Percentiles rank a stretch among this genome's conserved stretches.
Evolutionary conservation across 2,888 invertebrate species (phyloP).

Genomic region (Thecophora atra): DNA sequence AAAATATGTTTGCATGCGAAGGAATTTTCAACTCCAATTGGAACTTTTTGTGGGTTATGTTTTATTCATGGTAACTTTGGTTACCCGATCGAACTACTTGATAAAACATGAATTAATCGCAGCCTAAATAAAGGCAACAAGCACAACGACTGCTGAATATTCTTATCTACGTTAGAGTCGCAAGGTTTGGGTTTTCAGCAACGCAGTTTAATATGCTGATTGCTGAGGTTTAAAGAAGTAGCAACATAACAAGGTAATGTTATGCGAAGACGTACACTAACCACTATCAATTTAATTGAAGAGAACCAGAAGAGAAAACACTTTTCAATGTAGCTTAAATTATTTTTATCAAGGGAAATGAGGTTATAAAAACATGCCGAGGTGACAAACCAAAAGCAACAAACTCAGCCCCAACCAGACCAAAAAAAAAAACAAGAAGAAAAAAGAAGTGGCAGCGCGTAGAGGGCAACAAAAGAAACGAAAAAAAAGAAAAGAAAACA

Average conservation of each 20-base stretch:
- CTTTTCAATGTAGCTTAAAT: background rate
- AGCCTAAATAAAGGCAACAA: conserved; percentile 24
- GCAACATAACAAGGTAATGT: background rate
- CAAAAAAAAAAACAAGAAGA: conserved; percentile 34
- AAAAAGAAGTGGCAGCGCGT: conserved; percentile 19
- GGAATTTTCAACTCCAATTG: background rate
- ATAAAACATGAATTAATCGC: conserved; percentile 29
- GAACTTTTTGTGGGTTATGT: conserved; percentile 4
- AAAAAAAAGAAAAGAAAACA: conserved; percentile 15
- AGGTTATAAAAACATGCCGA: background rate
- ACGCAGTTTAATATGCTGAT: no score
- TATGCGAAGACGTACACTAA: background rate
- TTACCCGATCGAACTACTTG: background rate
- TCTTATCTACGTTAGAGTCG: conserved; percentile 22
- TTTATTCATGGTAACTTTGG: background rate
- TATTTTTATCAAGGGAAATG: background rate
- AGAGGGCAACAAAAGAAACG: conserved; percentile 14
- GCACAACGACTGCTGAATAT: background rate
- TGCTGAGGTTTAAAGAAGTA: background rate
- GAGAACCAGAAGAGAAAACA: background rate
- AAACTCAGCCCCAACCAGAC: conserved; percentile 36
- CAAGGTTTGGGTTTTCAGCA: no score
- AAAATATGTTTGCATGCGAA: conserved; percentile 8
- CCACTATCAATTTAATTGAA: background rate
- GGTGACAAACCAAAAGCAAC: conserved; percentile 33